A percentile compares a stretch with the other conserved stretches of the same genome.
phyloP scores from a whole-genome alignment of 1,140 invertebrate species.

The Antheraea mylitta region DNA sequence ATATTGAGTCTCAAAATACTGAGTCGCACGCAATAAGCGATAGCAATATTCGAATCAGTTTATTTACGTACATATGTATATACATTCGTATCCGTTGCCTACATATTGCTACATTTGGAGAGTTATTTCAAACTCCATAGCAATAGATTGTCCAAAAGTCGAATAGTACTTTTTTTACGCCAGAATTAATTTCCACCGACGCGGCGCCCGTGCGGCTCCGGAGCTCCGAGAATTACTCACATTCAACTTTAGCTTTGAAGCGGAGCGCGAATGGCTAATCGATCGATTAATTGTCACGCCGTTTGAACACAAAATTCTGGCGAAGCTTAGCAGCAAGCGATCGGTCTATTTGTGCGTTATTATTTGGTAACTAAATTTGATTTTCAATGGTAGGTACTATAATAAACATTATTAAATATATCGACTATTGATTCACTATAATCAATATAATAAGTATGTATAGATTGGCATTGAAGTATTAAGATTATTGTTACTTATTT shows the following conservation, averaged over 20 bases:
- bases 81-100: background rate
- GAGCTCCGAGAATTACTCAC: slow-evolving; percentile 59
- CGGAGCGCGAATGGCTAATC: slow-evolving; percentile 65
- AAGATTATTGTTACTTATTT: too few species aligned
- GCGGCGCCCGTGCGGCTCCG: slow-evolving; percentile 28
- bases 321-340: slow-evolving; percentile 20
- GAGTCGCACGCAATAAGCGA: slow-evolving; percentile 22
- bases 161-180: slow-evolving; percentile 46
- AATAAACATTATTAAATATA: too few species aligned
- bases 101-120: slow-evolving; percentile 32
- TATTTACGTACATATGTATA: slow-evolving; percentile 19
- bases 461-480: too few species aligned
- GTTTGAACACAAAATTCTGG: slow-evolving; percentile 59
- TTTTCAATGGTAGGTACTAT: too few species aligned
- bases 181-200: slow-evolving; percentile 61
- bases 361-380: background rate
- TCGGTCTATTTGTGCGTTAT: slow-evolving; percentile 1
- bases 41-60: slow-evolving; percentile 24
- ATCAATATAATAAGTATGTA: too few species aligned
- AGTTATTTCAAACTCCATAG: slow-evolving; percentile 35
- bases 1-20: slow-evolving; percentile 11
- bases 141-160: slow-evolving; percentile 52
- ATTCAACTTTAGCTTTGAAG: slow-evolving; percentile 59
- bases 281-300: slow-evolving; percentile 72
- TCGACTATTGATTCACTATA: too few species aligned